Evolutionary conservation across 1,140 invertebrate species (phyloP), one percentile per base, ranked within the genome.

Genomic region (Tetramorium parvispinum): DNA sequence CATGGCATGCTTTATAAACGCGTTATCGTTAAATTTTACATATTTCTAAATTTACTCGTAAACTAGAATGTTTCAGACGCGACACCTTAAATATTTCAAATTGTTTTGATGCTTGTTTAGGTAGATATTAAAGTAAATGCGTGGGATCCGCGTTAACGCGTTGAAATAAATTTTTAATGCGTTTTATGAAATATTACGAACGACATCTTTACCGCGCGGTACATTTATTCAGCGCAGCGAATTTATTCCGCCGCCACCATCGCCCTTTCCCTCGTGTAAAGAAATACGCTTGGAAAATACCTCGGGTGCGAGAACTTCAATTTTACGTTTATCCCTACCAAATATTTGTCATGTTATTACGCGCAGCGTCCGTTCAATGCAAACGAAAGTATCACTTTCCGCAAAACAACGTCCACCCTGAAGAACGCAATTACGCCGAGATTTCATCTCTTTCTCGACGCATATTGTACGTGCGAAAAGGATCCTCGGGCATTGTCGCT

Each of bases 211-310:
- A 83, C 59, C 24, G 43, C 7, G 43, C n/a, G 43, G 27, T 46
- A 49, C 27, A 73, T 83, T 83, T 75, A 83, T 75, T 59, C 68
- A 49, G 13, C 4, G 79, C 18, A 0, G 24, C 21, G 18, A 83
- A 83, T 83, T 75, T 83, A 83, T 83, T 46, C 6, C 27, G 24
- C 71, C 71, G 68, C 24, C 46, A 43, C 27, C 53, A 13, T 24
- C n/a, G 37, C 18, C 55, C 32, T 63, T 11, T 32, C 16, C 8
- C 61, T 51, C 46, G 68, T 43, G 55, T 59, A 75, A 83, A 83
- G 68, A 75, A 75, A 75, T 75, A 59, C 32, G 68, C 43, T 83
- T 83, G 79, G 59, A 75, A 83, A 83, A 75, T 83, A 73, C n/a
- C 32, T 21, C 40, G 55, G 24, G 24, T 43, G 53, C 32, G 68